Evolutionary conservation across 2,888 invertebrate species (phyloP).

Genomic region (Plutella xylostella): DNA sequence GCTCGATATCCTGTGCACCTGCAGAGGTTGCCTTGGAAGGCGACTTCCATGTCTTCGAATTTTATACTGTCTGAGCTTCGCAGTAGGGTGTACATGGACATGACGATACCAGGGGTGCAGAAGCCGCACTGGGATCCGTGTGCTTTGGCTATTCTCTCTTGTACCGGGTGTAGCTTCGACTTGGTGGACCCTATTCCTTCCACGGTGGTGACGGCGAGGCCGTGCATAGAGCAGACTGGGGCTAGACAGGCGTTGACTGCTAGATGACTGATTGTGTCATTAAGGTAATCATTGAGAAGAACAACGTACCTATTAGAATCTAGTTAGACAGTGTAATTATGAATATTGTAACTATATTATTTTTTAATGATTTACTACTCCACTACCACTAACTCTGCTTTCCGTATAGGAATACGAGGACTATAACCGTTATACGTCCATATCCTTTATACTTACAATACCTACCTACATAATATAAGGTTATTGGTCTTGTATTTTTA

Average conservation of each 20-base stretch:
- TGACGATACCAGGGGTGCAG: slow-evolving; percentile 91
- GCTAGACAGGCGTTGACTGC: slow-evolving; percentile 87
- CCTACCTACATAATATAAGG: no score
- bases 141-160: slow-evolving; percentile 82
- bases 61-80: slow-evolving; percentile 59
- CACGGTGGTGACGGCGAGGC: slow-evolving; percentile 85
- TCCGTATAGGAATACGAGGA: no score
- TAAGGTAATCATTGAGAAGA: not conserved
- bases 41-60: slow-evolving; percentile 76
- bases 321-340: not conserved
- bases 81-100: slow-evolving; percentile 89
- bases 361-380: not conserved
- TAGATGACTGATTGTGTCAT: slow-evolving; percentile 71
- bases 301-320: not conserved
- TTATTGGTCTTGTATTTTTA: no score
- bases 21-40: slow-evolving; percentile 83
- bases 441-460: no score
- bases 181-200: slow-evolving; percentile 86
- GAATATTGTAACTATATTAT: not conserved
- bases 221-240: slow-evolving; percentile 84
- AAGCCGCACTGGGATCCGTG: slow-evolving; percentile 93
- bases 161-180: slow-evolving; percentile 82
- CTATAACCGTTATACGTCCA: no score
- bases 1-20: slow-evolving; percentile 90
- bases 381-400: not conserved